phyloP scores from a whole-genome alignment of 2,888 invertebrate genomes.

The Nezara viridula region DNA sequence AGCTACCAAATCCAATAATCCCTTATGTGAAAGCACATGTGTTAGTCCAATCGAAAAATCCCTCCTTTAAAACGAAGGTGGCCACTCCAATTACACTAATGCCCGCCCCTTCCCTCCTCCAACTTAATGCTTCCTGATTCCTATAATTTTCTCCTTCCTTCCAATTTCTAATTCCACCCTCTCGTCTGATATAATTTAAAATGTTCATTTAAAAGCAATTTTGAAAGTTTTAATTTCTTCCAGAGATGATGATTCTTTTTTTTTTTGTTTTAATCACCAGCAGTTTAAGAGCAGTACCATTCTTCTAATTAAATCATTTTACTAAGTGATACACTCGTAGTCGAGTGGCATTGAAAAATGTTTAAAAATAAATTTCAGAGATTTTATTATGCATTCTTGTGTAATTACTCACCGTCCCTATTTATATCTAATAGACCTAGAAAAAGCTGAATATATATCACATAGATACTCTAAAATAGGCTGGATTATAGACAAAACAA shows the following conservation, averaged over 20 bases:
- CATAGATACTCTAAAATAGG: no score
- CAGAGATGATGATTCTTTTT: background rate
- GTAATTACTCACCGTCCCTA: background rate
- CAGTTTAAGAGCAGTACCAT: background rate
- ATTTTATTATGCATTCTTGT: background rate
- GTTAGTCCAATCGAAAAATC: background rate
- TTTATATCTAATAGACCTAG: no score
- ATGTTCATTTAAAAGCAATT: background rate
- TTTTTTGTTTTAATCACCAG: background rate
- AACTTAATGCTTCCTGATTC: background rate
- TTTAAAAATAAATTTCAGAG: background rate
- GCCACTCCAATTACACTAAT: slow-evolving; percentile 16
- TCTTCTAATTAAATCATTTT: background rate
- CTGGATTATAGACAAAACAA: no score
- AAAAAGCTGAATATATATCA: no score
- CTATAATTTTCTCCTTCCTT: slow-evolving; percentile 18
- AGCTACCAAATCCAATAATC: slow-evolving; percentile 2
- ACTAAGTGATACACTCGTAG: background rate
- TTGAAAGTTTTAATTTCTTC: background rate
- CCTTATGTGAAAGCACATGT: background rate
- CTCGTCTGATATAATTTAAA: slow-evolving; percentile 1
- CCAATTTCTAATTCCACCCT: background rate
- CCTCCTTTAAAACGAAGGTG: background rate
- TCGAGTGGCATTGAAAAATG: background rate
- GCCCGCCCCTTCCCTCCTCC: background rate